Base-by-base conservation (phyloP, 2,797 vertebrate genomes). In the Poeciliopsis infans region DNA sequence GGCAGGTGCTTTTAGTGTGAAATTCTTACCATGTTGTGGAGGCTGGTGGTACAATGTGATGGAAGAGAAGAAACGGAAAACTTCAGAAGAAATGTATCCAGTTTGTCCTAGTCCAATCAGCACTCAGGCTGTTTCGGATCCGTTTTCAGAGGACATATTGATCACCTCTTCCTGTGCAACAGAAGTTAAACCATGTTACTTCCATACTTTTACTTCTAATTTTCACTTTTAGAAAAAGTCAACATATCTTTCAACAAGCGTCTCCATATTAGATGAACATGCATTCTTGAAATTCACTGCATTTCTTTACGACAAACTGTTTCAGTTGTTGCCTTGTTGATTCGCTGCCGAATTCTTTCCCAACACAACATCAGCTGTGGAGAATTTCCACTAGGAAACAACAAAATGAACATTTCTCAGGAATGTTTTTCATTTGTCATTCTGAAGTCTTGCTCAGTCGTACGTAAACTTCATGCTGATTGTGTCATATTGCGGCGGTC, bases 311-410 rank as follows among this genome's bases (percentile, higher is more conserved):
- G 39, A 43, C 43, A 69, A 43, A 6, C 23, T 7, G n/a, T 69
- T 45, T 7, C 8, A n/a, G 7, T n/a, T 2, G 39, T n/a, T 45
- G 66, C 23, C 5, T 43, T 43, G 20, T 68, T 69, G 59, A 39
- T 41, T 43, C 11, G 41, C 43, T n/a, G 66, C 11, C 23, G 13
- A 23, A 36, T 73, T 53, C 11, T 25, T 73, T 33, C 12, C 4
- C 69, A 36, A 69, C 75, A 55, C 84, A 75, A 81, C 46, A 49
- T 77, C 90, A 91, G 85, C 86, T 88, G 83, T 28, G 69, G 80
- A 8, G 79, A 84, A 82, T 91, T 82, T 91, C 78, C 33, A 45
- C 79, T 3, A 59, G 88, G 86, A 92, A 90, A 89, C 81, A 78
- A 90, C 88, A 87, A 87, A 88, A 64, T 46, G 33, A 71, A 90